Evolutionary conservation across 2,113 vertebrate genomes (phyloP).

Genomic region (Rousettus leschenaultii): DNA sequence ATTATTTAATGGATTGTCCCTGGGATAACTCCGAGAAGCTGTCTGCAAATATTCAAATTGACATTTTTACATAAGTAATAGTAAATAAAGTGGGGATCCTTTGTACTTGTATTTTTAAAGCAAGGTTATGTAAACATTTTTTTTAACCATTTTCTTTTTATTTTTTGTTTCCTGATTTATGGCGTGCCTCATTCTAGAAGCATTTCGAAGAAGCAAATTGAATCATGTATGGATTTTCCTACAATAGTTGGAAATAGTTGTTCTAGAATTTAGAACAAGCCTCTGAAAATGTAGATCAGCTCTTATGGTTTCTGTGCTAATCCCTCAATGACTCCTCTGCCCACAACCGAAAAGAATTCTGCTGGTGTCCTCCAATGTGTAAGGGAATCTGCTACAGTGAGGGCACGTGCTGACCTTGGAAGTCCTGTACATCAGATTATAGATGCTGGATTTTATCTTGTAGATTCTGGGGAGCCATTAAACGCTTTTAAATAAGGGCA

Average conservation of each 20-base stretch:
- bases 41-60: neutral
- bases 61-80: neutral
- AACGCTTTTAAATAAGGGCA: neutral
- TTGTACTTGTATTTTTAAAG: neutral
- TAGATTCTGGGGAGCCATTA: neutral
- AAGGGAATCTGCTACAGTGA: neutral
- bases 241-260: neutral
- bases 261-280: neutral
- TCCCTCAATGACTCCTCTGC: neutral
- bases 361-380: neutral
- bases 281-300: neutral
- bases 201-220: neutral
- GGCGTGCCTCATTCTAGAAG: neutral
- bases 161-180: neutral
- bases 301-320: neutral
- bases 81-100: neutral
- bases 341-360: neutral
- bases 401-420: neutral
- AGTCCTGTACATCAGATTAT: fast-evolving
- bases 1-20: neutral
- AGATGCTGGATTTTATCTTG: neutral
- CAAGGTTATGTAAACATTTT: neutral
- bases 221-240: neutral
- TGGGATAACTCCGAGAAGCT: neutral
- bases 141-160: neutral